Evolutionary conservation across 2,888 invertebrate genomes (phyloP).

Genomic region (Tipula vernalis): DNA sequence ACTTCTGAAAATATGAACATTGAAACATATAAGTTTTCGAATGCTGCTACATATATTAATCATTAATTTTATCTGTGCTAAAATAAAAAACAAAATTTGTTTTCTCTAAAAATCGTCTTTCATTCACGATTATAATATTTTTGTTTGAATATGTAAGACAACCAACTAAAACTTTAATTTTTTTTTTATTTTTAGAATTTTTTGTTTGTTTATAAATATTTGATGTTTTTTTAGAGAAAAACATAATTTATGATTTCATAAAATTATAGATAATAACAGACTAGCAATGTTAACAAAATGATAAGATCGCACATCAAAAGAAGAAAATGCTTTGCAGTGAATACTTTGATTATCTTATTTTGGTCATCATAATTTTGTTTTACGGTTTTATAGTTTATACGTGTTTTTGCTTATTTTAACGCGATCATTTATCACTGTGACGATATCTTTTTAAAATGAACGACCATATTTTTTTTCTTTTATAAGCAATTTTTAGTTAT

Average conservation of each 20-base stretch:
- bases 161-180: neutral
- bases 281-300: neutral
- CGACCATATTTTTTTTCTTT: neutral
- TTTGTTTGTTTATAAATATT: neutral
- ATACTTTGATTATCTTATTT: neutral
- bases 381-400: neutral
- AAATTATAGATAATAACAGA: neutral
- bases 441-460: neutral
- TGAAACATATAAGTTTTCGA: no score
- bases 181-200: neutral
- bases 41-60: neutral
- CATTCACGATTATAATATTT: neutral
- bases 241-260: neutral
- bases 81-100: neutral
- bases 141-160: neutral
- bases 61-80: neutral
- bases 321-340: neutral
- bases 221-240: neutral
- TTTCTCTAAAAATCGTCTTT: neutral
- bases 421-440: neutral
- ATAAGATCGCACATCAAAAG: neutral
- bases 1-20: no score
- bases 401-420: neutral
- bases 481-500: neutral
- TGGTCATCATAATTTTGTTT: neutral